phyloP scores from a whole-genome alignment of 2,888 invertebrate species.

The Acrobasis consociella region DNA sequence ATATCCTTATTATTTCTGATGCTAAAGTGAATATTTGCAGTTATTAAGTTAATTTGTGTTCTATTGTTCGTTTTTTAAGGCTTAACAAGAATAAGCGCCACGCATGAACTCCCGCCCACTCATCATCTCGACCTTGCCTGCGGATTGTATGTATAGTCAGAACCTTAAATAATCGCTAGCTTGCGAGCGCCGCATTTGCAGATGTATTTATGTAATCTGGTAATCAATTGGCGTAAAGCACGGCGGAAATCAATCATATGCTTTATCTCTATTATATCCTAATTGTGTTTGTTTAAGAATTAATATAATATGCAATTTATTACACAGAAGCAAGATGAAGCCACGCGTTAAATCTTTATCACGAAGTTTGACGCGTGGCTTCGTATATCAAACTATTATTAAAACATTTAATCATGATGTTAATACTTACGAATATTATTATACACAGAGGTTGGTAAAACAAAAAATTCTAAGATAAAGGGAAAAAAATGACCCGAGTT shows the following conservation, averaged over 20 bases:
- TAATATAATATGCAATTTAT: neutral
- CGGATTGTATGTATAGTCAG: conserved; percentile 28
- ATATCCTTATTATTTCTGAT: neutral
- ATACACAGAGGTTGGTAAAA: no score
- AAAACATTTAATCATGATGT: no score
- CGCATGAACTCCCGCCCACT: conserved; percentile 39
- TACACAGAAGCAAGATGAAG: neutral
- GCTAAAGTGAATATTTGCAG: neutral
- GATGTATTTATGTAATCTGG: conserved; percentile 10
- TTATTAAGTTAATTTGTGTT: conserved; percentile 21
- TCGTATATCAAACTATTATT: no score
- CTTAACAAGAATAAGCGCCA: conserved; percentile 51
- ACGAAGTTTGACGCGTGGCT: neutral
- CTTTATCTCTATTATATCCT: conserved; percentile 3
- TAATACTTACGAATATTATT: no score
- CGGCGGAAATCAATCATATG: conserved; percentile 12
- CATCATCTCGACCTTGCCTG: conserved; percentile 40
- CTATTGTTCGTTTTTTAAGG: conserved; percentile 39
- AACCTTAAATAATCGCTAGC: conserved; percentile 1
- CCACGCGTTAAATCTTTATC: neutral
- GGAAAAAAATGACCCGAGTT: no score
- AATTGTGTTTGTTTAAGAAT: conserved; percentile 11
- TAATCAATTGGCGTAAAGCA: conserved; percentile 16
- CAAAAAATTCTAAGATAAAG: no score
- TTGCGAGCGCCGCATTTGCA: conserved; percentile 1